Conservation (phyloP, 1,140 invertebrate genomes). For the Ceratosolen fusciceps region DNA sequence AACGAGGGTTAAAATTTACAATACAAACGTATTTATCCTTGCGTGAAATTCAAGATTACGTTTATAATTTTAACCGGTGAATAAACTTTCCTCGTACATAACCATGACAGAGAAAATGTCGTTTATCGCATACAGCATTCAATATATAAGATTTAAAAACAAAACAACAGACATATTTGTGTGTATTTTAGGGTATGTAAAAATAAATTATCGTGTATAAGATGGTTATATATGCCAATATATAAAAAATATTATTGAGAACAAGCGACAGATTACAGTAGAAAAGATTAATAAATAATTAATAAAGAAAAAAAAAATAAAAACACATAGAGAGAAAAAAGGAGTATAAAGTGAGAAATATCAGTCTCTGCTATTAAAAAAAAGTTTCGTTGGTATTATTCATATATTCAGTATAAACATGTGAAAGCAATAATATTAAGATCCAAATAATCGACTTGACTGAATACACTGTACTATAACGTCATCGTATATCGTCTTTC, state of each 20-base stretch:
- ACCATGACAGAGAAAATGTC: conserved; percentile 62
- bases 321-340: no score
- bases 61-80: conserved; percentile 39
- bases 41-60: background rate
- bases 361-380: background rate
- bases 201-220: conserved; percentile 23
- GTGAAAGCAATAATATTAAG: background rate
- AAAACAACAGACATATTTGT: conserved; percentile 30
- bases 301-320: no score
- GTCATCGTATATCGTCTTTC: conserved; percentile 17
- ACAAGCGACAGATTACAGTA: background rate
- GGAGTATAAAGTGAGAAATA: conserved; percentile 22
- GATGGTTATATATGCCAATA: conserved; percentile 8
- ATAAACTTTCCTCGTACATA: conserved; percentile 64
- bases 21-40: background rate
- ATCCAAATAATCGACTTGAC: background rate
- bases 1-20: background rate
- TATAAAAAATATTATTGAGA: conserved; percentile 5
- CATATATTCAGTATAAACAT: conserved; percentile 5
- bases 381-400: background rate
- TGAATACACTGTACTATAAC: background rate
- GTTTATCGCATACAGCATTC: conserved; percentile 65
- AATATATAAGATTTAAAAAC: conserved; percentile 58
- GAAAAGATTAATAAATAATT: no score
- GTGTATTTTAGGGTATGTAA: conserved; percentile 39